phyloP scores from a whole-genome alignment of 2,113 vertebrate species.

The Chaetorhynchus papuensis region DNA sequence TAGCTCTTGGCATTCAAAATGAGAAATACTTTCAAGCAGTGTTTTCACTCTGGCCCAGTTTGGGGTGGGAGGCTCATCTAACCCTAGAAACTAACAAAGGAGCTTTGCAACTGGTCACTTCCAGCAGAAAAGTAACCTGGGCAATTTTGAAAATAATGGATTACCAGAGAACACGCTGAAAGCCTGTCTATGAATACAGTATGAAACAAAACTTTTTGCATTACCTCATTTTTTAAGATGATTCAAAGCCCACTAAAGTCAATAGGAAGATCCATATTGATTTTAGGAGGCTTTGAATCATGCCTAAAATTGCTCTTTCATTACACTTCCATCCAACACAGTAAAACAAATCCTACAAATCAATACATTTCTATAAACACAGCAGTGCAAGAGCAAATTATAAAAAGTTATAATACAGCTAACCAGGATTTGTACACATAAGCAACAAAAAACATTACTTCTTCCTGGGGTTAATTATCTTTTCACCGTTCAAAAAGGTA shows the following conservation, averaged over 20 bases:
- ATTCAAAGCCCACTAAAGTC: conserved; percentile 6
- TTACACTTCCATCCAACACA: conserved; percentile 1
- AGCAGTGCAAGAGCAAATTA: neutral
- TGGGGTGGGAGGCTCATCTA: neutral
- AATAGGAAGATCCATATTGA: conserved; percentile 21
- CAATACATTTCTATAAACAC: conserved; percentile 28
- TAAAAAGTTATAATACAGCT: neutral
- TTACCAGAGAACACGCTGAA: neutral
- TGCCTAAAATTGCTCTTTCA: conserved; percentile 14
- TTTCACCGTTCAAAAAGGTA: conserved; percentile 2
- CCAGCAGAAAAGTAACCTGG: neutral
- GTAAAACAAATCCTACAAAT: conserved; percentile 42
- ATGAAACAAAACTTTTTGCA: neutral
- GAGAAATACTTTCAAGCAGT: neutral
- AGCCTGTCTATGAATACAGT: neutral
- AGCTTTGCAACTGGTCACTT: neutral
- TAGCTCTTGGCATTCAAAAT: neutral
- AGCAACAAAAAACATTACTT: conserved; percentile 17
- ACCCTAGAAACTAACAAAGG: neutral
- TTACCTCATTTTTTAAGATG: neutral
- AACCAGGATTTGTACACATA: neutral
- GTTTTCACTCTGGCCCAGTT: neutral
- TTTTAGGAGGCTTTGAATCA: conserved; percentile 37
- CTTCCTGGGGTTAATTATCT: conserved; percentile 33
- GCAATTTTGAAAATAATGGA: neutral